phyloP scores from a whole-genome alignment of 2,888 invertebrate genomes.

The Platerodrilus igneus region DNA sequence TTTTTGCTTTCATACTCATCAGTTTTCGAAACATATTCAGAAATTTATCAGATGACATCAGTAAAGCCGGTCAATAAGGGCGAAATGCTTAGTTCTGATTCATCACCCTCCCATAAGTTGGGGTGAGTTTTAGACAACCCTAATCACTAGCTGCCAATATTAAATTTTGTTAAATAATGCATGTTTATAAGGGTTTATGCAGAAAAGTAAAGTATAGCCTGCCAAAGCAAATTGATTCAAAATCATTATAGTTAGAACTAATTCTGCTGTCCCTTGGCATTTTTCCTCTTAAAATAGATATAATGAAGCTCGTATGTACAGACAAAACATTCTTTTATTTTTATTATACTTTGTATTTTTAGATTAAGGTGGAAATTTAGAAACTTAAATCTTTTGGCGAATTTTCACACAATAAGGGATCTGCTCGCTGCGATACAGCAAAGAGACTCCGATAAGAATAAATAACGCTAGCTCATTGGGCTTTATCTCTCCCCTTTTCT shows the following conservation, averaged over 20 bases:
- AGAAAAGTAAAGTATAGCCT: slow-evolving; percentile 22
- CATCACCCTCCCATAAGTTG: slow-evolving; percentile 34
- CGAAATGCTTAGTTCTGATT: slow-evolving; percentile 39
- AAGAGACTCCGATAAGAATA: slow-evolving; percentile 45
- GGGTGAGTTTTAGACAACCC: slow-evolving; percentile 23
- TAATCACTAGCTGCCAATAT: slow-evolving; percentile 29
- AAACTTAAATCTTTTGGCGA: slow-evolving; percentile 34
- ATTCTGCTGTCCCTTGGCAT: too few species aligned
- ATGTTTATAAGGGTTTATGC: slow-evolving; percentile 20
- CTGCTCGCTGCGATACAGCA: slow-evolving; percentile 41
- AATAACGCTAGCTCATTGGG: slow-evolving; percentile 43
- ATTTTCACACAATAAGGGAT: slow-evolving; percentile 39
- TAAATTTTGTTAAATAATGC: slow-evolving; percentile 33
- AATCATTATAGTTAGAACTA: too few species aligned
- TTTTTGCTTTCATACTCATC: too few species aligned
- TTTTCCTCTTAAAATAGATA: too few species aligned
- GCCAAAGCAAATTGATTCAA: slow-evolving; percentile 22
- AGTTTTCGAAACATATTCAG: slow-evolving; percentile 7
- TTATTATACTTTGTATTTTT: slow-evolving; percentile 28
- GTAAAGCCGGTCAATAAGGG: slow-evolving; percentile 14
- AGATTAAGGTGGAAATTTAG: slow-evolving; percentile 35
- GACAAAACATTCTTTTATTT: too few species aligned
- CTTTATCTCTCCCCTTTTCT: slow-evolving; percentile 42
- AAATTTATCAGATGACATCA: slow-evolving; percentile 12
- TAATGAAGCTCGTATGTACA: too few species aligned